Evolutionary conservation across 2,113 vertebrate genomes (phyloP).

Genomic region (Plectropomus leopardus): DNA sequence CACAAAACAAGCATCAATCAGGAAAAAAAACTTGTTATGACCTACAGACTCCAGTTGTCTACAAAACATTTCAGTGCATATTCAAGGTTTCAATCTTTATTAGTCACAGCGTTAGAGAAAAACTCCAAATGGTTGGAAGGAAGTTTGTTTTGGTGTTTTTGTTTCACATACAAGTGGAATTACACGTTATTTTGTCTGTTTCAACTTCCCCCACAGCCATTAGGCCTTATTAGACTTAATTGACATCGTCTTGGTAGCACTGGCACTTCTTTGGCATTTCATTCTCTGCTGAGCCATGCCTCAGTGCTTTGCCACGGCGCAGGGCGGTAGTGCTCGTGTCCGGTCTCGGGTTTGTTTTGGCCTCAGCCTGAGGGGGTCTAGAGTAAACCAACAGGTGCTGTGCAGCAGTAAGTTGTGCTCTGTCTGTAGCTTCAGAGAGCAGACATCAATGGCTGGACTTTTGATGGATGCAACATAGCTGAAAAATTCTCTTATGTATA

Average conservation of each 20-base stretch:
- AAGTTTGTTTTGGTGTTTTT: conserved; percentile 7
- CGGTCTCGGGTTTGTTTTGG: conserved; percentile 65
- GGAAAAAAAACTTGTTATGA: background rate
- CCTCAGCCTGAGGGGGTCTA: conserved; percentile 23
- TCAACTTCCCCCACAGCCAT: conserved; percentile 41
- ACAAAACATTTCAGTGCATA: background rate
- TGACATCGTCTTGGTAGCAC: conserved; percentile 22
- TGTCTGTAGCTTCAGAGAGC: background rate
- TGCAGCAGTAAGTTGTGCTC: conserved; percentile 16
- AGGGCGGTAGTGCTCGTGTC: conserved; percentile 50
- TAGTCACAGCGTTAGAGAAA: conserved; percentile 17
- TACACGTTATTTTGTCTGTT: conserved; percentile 41
- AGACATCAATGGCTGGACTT: background rate
- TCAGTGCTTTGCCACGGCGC: conserved; percentile 19
- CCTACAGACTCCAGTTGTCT: conserved; percentile 4
- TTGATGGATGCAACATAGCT: background rate
- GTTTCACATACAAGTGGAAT: conserved; percentile 40
- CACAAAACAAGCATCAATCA: conserved; percentile 16
- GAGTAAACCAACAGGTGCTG: conserved; percentile 23
- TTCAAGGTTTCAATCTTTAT: conserved; percentile 22
- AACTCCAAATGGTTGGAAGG: background rate
- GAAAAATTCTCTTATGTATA: background rate
- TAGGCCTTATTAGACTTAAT: conserved; percentile 41
- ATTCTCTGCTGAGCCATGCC: conserved; percentile 13
- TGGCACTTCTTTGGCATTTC: conserved; percentile 52